Evolutionary conservation across 2,888 invertebrate species (phyloP).

Genomic region (Opisthograptis luteolata): DNA sequence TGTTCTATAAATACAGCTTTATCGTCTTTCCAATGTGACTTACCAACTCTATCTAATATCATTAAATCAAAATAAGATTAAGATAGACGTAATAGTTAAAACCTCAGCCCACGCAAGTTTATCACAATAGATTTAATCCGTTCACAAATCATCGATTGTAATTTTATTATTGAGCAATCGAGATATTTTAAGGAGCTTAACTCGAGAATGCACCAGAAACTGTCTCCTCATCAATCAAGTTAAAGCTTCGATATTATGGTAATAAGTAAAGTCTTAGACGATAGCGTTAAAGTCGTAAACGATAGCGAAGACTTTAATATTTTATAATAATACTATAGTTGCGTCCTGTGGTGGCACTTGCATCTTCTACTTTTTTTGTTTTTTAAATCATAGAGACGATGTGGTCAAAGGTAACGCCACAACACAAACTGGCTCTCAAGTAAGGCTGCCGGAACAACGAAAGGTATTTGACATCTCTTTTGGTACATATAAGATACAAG

Average conservation of each 20-base stretch:
- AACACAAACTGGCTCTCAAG: no score
- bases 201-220: slow-evolving; percentile 24
- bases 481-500: no score
- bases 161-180: slow-evolving; percentile 38
- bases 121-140: slow-evolving; percentile 33
- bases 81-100: slow-evolving; percentile 20
- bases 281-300: slow-evolving; percentile 11
- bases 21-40: neutral
- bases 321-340: no score
- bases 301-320: neutral
- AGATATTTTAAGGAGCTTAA: slow-evolving; percentile 36
- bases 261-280: slow-evolving; percentile 18
- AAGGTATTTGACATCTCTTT: no score
- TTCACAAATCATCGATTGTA: slow-evolving; percentile 41
- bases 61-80: slow-evolving; percentile 20
- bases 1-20: neutral
- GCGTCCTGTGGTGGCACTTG: no score
- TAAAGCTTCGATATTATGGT: slow-evolving; percentile 29
- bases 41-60: slow-evolving; percentile 4
- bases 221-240: slow-evolving; percentile 37
- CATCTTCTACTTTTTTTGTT: no score
- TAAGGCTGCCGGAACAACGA: no score
- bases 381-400: no score
- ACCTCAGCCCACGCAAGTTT: slow-evolving; percentile 28
- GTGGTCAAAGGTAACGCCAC: no score